phyloP scores from a whole-genome alignment of 2,888 invertebrate genomes.

The Cylindroiulus punctatus region DNA sequence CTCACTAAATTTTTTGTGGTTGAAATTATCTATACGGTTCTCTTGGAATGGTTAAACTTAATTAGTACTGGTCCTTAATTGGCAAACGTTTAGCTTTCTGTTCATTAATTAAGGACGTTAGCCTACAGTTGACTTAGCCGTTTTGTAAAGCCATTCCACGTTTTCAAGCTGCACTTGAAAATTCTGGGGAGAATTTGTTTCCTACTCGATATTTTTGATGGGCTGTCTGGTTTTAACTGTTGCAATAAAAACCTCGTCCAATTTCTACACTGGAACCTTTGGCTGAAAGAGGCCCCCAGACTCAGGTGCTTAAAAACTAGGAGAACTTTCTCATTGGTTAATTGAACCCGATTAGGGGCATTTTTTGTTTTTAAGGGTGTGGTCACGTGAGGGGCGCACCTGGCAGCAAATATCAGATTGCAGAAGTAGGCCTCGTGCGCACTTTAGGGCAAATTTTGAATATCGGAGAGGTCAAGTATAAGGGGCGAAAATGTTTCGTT shows the following conservation, averaged over 20 bases:
- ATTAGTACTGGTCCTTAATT: too few species aligned
- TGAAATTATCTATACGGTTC: too few species aligned
- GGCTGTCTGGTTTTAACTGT: background rate
- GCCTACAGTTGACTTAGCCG: background rate
- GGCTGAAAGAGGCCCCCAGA: background rate
- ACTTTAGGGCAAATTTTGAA: background rate
- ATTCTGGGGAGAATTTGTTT: background rate
- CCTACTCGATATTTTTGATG: background rate
- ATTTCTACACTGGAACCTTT: background rate
- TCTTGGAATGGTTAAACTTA: too few species aligned
- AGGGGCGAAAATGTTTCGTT: background rate
- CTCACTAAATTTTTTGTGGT: too few species aligned
- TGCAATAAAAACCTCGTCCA: background rate
- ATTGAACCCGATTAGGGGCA: conserved; percentile 18
- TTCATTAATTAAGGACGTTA: background rate
- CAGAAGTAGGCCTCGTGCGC: background rate
- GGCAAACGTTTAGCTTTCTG: too few species aligned
- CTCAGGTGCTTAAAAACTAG: background rate
- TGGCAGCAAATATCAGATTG: conserved; percentile 3
- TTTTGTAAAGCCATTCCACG: background rate
- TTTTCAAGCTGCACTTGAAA: background rate
- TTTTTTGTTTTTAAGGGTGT: background rate
- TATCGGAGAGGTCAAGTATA: background rate
- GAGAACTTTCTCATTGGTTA: background rate
- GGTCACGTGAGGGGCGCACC: conserved; percentile 9